Evolutionary conservation across 1,140 invertebrate species (phyloP), one percentile per base, ranked within the genome.

Genomic region (Drosophila elegans): DNA sequence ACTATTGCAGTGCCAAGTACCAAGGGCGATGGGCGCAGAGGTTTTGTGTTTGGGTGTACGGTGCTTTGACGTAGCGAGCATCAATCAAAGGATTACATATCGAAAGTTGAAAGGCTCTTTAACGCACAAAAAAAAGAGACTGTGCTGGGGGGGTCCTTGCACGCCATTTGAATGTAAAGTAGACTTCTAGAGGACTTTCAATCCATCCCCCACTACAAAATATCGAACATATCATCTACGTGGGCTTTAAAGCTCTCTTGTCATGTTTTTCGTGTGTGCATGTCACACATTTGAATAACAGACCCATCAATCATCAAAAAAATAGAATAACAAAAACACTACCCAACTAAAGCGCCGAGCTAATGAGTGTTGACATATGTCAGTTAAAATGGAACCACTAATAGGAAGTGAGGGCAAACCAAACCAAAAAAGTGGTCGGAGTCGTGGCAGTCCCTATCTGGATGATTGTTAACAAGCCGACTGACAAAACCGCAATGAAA

Each of bases 81-180:
- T 86, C 83, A 86, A 86, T 86, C 83, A 86, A 86, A 88, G 83
- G 83, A 86, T 86, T 86, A 86, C 83, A 86, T 86, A 86, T 86
- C 83, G 83, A 82, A 86, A 82, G 75, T 82, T 76, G 80, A 79
- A 83, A 83, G 84, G 54, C 66, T 74, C 75, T 82, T 86, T 71
- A 69, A 69, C 77, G 80, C 64, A 67, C 60, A 64, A n/a, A 77
- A 75, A 69, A 59, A 73, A 68, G 62, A 46, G 29, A 46, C 4
- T 46, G 21, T n/a, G 21, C 13, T 27, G 41, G 21, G 21, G 39
- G 45, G 41, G 60, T 12, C 36, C 45, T 61, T 69, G 57, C 45
- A 81, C 61, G 62, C 83, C 76, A 86, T 86, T 86, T 88, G 79
- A 86, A 86, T 86, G 75, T 82, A 88, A 88, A 86, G 76, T 76